Evolutionary conservation across 2,113 vertebrate genomes (phyloP).

Genomic region (Thamnophis sirtalis): DNA sequence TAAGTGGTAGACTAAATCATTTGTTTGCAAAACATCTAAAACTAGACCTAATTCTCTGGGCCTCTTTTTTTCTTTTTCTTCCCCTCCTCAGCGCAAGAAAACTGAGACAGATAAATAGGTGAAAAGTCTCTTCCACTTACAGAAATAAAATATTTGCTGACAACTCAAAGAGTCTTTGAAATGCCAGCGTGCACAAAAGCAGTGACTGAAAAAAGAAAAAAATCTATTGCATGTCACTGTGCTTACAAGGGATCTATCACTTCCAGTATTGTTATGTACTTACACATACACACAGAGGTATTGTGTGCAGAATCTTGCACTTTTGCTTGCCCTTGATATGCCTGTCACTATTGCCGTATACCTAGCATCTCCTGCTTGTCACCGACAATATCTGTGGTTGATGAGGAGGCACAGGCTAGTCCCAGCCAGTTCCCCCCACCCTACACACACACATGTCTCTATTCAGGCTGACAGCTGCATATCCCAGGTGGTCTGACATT

Average conservation of each 20-base stretch:
- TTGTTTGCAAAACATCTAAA: background rate
- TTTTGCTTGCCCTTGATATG: slow-evolving; percentile 20
- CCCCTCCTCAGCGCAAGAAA: background rate
- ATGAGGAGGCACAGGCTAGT: slow-evolving; percentile 51
- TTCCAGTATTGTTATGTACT: background rate
- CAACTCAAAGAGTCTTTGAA: background rate
- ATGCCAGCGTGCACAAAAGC: rapidly evolving
- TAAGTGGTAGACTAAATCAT: background rate
- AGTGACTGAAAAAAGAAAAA: background rate
- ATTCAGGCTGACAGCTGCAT: slow-evolving; percentile 90
- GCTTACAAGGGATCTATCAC: background rate
- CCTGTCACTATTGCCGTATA: slow-evolving; percentile 35
- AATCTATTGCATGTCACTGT: rapidly evolving
- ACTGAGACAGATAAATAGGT: rapidly evolving
- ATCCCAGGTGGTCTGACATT: slow-evolving; percentile 98
- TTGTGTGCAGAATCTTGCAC: slow-evolving; percentile 1
- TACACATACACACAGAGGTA: background rate
- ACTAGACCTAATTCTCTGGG: background rate
- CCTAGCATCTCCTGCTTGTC: slow-evolving; percentile 50
- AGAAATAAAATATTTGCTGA: slow-evolving; percentile 1
- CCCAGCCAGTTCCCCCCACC: slow-evolving; percentile 66
- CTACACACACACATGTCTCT: background rate
- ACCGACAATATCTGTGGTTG: slow-evolving; percentile 54
- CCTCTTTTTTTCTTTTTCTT: background rate
- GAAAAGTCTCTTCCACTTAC: background rate